Evolutionary conservation across 2,113 vertebrate genomes (phyloP).

Genomic region (Thymallus thymallus): DNA sequence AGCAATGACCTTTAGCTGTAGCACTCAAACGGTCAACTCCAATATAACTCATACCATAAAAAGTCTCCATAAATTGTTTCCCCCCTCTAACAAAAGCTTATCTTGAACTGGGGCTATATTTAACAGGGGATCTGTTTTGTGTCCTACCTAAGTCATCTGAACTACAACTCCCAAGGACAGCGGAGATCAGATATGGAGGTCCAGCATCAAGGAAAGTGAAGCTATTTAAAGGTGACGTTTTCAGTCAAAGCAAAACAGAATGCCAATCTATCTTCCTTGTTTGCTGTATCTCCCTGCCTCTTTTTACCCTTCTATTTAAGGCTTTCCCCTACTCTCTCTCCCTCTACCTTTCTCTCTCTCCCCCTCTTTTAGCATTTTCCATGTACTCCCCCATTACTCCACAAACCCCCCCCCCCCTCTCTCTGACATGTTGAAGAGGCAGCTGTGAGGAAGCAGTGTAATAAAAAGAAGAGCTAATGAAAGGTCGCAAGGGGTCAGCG

Average conservation of each 20-base stretch:
- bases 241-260: constrained; percentile 65
- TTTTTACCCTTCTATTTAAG: background rate
- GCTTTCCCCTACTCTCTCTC: background rate
- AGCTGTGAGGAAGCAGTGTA: constrained; percentile 68
- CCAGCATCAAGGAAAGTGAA: constrained; percentile 62
- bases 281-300: background rate
- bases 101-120: constrained; percentile 47
- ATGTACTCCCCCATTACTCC: constrained; percentile 13
- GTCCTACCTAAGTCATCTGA: constrained; percentile 64
- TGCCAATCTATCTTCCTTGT: constrained; percentile 11
- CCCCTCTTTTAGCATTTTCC: background rate
- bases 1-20: constrained; percentile 53
- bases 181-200: constrained; percentile 64
- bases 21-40: constrained; percentile 59
- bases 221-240: constrained; percentile 70
- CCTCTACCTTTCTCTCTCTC: background rate
- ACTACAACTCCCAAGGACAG: constrained; percentile 70
- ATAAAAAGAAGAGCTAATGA: constrained; percentile 86
- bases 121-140: constrained; percentile 54
- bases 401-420: background rate
- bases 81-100: constrained; percentile 42
- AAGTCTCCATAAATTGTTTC: constrained; percentile 33
- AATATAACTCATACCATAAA: constrained; percentile 23
- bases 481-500: constrained; percentile 84
- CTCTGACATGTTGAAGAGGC: constrained; percentile 62